These are phyloP conservation scores for Psittacara wagleri DNA, from an alignment of 2,113 vertebrate species.

Conservation along the genomic window DNA sequence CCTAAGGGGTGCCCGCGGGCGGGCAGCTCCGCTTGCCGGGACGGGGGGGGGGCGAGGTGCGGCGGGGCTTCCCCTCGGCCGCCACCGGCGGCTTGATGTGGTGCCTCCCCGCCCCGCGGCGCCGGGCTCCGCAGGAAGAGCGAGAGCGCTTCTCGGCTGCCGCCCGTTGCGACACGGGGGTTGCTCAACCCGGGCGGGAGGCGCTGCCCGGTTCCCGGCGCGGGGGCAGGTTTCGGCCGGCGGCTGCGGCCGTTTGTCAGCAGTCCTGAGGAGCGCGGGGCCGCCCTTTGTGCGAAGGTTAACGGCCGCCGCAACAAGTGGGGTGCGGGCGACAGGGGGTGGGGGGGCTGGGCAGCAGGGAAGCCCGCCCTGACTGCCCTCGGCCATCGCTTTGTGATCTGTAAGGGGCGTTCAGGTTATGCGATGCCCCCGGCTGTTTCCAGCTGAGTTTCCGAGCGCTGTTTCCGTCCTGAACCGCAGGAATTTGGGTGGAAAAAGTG, in stretches of 20 bases:
- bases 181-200: slow-evolving; percentile 16
- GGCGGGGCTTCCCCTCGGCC: background rate
- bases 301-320: background rate
- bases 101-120: background rate
- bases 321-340: background rate
- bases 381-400: background rate
- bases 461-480: background rate
- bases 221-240: background rate
- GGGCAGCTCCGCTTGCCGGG: too few relatives aligned
- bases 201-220: background rate
- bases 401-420: background rate
- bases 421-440: background rate
- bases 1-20: too few relatives aligned
- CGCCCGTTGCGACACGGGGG: background rate
- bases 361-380: background rate
- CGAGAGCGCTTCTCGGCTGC: background rate
- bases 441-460: background rate
- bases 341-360: background rate
- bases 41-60: background rate
- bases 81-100: background rate
- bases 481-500: background rate
- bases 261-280: background rate
- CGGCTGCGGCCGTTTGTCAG: background rate
- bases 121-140: background rate
- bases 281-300: too few relatives aligned